phyloP scores from a whole-genome alignment of 35 echinoderm and acorn worm genomes.

The Apostichopus californicus region DNA sequence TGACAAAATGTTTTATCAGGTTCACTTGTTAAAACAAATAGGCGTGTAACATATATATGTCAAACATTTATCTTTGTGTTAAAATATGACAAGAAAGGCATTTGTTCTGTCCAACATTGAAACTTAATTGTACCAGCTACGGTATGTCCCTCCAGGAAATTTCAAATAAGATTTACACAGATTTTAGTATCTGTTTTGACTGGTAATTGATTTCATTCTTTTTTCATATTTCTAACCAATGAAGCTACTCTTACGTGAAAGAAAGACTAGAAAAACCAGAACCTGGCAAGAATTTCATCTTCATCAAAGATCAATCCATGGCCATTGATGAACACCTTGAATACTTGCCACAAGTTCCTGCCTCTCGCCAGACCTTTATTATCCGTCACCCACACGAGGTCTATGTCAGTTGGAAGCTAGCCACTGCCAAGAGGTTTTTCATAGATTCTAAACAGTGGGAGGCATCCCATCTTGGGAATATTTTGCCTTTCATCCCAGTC shows the following conservation, averaged over 20 bases:
- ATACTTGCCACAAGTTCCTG: not conserved
- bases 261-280: not conserved
- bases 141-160: too few relatives aligned
- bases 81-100: too few relatives aligned
- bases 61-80: too few relatives aligned
- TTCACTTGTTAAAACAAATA: too few relatives aligned
- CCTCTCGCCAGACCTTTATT: not conserved
- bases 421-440: not conserved
- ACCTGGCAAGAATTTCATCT: not conserved
- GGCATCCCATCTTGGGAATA: not conserved
- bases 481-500: not conserved
- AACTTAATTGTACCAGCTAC: too few relatives aligned
- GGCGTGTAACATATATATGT: too few relatives aligned
- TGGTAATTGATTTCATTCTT: too few relatives aligned
- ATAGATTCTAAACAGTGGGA: not conserved
- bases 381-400: not conserved
- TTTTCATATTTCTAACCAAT: too few relatives aligned
- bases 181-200: too few relatives aligned
- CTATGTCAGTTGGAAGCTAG: not conserved
- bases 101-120: too few relatives aligned
- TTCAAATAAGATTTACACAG: too few relatives aligned
- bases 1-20: too few relatives aligned
- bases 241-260: not conserved
- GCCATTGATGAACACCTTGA: not conserved
- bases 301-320: not conserved